Evolutionary conservation across 37 sponge, comb jelly and placozoan species (phyloP), one percentile per base, ranked within the genome.

Genomic region (Dysidea cf. avara): DNA sequence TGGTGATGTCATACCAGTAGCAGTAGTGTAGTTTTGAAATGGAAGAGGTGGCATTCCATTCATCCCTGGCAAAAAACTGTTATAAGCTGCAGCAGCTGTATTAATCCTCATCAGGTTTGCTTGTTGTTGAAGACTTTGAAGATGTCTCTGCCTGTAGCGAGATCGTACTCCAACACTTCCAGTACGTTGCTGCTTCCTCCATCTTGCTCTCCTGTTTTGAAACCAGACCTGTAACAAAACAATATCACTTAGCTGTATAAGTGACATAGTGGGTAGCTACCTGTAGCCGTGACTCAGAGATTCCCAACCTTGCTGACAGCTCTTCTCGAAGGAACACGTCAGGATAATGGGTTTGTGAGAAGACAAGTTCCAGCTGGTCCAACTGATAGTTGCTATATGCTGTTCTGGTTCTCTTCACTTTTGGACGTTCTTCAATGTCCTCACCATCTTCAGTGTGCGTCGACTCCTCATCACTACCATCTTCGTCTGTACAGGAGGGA

Each of bases 161-260:
- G 82, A 81, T 12, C 88, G 36, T 2, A 68, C 38, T 34, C 88
- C 81, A 20, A 77, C 66, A 59, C 88, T 75, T 0, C 88, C 88
- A 21, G 88, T 87, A 7, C 88, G 69, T 55, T 87, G 80, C 39
- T 87, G 88, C 72, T 87, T 87, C 12, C 88, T 77, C 39, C 37
- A 77, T 5, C 88, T 34, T 25, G 88, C 88, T 32, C 88, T 69
- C 25, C 88, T 36, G 57, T 87, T 87, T 54, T 87, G 88, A 50
- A 87, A 87, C 88, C 88, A 87, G 20, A 87, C 77, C 87, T 79
- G n/a, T 36, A 21, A 1, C 22, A 29, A 9, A 14, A 77, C 0
- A 37, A 39, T 22, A 56, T 2, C 36, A 53, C 24, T 22, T 18
- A 17, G 2, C 16, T 60, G 3, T 25, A 32, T 32, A 1, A 60